Conservation (phyloP, 2,797 vertebrate species). For the Monodelphis domestica region DNA sequence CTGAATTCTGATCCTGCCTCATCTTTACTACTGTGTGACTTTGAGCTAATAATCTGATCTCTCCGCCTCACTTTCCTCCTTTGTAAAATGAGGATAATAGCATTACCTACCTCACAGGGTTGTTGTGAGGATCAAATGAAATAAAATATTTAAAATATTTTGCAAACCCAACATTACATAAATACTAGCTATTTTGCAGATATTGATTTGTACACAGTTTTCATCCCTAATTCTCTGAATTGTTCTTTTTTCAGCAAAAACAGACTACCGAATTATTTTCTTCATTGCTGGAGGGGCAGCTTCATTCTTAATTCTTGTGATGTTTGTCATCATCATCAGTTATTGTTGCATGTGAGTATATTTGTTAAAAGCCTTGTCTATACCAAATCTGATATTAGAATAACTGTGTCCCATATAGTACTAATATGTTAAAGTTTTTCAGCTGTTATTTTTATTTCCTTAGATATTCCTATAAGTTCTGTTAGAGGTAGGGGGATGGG, state of each 20-base stretch:
- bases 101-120: background rate
- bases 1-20: background rate
- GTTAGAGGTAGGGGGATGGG: background rate
- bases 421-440: background rate
- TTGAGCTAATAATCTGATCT: background rate
- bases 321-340: conserved; percentile 39
- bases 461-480: background rate
- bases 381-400: background rate
- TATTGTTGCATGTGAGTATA: conserved; percentile 67
- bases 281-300: conserved; percentile 55
- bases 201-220: background rate
- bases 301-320: conserved; percentile 46
- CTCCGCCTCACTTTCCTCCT: background rate
- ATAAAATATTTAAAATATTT: background rate
- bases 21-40: background rate
- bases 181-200: background rate
- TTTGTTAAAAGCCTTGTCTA: background rate
- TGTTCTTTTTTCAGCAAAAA: conserved; percentile 69
- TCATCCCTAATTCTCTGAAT: background rate
- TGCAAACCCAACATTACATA: background rate
- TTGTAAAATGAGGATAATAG: background rate
- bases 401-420: background rate
- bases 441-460: background rate
- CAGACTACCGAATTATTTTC: background rate
- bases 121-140: background rate